Base-by-base conservation (phyloP, 2,797 vertebrate species). In the Nothura maculosa region DNA sequence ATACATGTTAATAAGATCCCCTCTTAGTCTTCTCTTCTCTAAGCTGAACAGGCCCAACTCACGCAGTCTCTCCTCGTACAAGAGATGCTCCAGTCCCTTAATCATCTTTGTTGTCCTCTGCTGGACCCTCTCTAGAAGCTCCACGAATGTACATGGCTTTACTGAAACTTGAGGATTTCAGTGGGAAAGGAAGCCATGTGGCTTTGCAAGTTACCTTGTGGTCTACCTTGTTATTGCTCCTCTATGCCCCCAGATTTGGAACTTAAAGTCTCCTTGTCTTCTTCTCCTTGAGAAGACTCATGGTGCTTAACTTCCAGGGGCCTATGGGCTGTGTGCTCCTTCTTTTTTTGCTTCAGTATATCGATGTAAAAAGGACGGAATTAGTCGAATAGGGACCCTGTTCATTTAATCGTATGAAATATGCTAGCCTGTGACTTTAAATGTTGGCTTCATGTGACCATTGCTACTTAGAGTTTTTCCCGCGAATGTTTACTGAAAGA, bases 401-500 rank as follows among this genome's bases (percentile, higher is more conserved):
- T 12, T 57, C 24, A 48, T 74, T 50, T 83, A 48, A 87, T 54
- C 12, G 30, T 83, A 64, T 78, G 76, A 85, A 90, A 89, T n/a
- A 68, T 52, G 14, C 12, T 77, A 10, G 6, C 28, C 69, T 90
- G 79, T 57, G 67, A 78, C 79, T 94, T 90, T 82, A 79, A 78
- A 69, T 1, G 1, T 52, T 89, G 27, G 62, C 20, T 34, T 82
- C 38, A 16, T 47, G 48, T 30, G 68, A 43, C 16, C 61, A 81
- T 36, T 87, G n/a, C 28, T 88, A 54, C 25, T 0, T 82, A 86
- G 45, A 91, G 8, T n/a, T 91, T 91, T 86, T 90, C 27, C 72
- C 54, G 72, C 61, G 75, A 52, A 89, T 83, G 72, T 89, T 95
- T 92, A 93, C 86, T 60, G 78, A 66, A 94, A 85, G 25, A 78